Percentiles rank a stretch among this genome's conserved stretches.
Evolutionary conservation across 1,140 invertebrate species (phyloP).

Genomic region (Metopolophium dirhodum): DNA sequence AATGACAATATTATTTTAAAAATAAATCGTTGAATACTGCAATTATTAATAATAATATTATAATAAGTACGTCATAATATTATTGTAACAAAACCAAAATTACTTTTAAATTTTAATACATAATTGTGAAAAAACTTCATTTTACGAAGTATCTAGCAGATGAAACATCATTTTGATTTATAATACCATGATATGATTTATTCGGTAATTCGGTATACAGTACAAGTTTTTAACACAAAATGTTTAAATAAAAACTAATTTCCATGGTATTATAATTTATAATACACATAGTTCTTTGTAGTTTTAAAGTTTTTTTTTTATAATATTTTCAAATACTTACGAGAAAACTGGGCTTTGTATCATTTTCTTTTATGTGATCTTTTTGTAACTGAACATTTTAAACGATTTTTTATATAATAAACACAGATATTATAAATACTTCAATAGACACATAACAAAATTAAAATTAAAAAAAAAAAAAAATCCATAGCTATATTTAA

Average conservation of each 20-base stretch:
- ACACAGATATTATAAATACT: background rate
- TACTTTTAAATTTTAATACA: background rate
- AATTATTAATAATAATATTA: background rate
- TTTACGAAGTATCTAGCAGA: background rate
- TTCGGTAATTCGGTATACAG: background rate
- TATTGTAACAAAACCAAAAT: background rate
- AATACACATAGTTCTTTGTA: background rate
- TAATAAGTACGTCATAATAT: background rate
- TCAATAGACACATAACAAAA: background rate
- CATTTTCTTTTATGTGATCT: background rate
- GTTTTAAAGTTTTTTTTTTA: background rate
- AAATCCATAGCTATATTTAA: background rate
- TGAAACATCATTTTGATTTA: background rate
- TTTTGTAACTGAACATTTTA: background rate
- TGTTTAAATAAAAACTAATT: conserved; percentile 11
- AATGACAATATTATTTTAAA: background rate
- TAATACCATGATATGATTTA: background rate
- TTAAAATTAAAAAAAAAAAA: too few species aligned
- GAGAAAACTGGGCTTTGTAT: background rate
- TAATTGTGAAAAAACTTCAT: background rate
- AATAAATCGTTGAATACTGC: background rate
- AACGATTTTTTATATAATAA: background rate
- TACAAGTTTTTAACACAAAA: background rate
- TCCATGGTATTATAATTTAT: background rate
- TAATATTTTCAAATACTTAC: background rate